Base-by-base conservation (phyloP, 2,888 invertebrate species). In the Trachelus tabidus region DNA sequence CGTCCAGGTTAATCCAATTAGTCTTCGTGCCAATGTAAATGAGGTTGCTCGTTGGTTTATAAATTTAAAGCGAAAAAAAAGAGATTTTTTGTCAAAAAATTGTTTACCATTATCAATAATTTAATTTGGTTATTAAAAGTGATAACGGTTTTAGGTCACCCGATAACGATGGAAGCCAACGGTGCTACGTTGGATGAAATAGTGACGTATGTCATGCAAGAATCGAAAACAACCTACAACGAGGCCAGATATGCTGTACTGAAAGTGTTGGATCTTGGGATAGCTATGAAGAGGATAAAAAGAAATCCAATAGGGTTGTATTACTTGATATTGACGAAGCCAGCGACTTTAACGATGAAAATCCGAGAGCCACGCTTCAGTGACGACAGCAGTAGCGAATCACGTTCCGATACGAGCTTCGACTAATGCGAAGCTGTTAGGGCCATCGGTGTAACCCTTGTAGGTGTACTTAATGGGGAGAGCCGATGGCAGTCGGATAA, bases 1-100 rank as follows among this genome's bases (percentile, higher is more conserved):
- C 69, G 4, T 78, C 68, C 79, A 84, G 85, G 87, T 85, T 87
- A 88, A 88, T 89, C 86, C 88, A 90, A 90, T 90, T 88, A 89
- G 87, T 77, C 56, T 9, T 56, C 56, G 23, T 56, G 56, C 56
- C 56, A 56, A 56, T 56, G 23, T 56, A 56, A 56, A 56, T 23
- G 56, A 6, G 23, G 23, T 56, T 23, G 15, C 56, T 23, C 2
- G 0, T 56, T 56, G 56, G 6, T 56, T 6, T 15, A 23, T 56
- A 9, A 9, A 23, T 56, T 56, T 56, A 6, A 56, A 23, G 0
- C 9, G 23, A 23, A 56, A 1, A 40, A 56, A 34, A 6, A 56
- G 1, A 6, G 0, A 2, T 56, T 56, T 56, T 56, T 56, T 23
- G 23, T 23, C 1, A 2, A 56, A 23, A 56, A 23, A 56, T 2